These are phyloP conservation scores for Tachuris rubrigastra DNA, from an alignment of 2,113 vertebrate species.

Conservation along the genomic window DNA sequence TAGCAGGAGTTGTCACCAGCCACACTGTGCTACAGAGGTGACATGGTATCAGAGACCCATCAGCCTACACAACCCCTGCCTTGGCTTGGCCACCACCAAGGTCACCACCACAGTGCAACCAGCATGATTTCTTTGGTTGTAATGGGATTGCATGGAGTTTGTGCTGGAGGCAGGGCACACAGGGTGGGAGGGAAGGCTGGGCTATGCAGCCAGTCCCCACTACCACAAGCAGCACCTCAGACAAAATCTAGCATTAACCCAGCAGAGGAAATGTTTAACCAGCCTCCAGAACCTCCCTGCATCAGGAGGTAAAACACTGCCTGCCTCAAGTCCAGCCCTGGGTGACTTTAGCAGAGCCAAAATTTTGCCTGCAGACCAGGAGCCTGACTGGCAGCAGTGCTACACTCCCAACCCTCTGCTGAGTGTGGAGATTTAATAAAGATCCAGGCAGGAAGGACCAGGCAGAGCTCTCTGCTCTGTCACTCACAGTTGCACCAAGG, in stretches of 20 bases:
- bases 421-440: background rate
- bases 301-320: fast-evolving
- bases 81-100: background rate
- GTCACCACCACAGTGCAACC: background rate
- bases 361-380: background rate
- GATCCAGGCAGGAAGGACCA: background rate
- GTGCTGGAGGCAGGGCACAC: background rate
- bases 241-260: background rate
- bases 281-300: background rate
- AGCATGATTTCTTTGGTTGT: background rate
- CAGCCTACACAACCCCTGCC: background rate
- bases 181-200: background rate
- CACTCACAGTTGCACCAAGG: background rate
- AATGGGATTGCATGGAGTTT: background rate
- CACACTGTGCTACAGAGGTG: background rate
- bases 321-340: background rate
- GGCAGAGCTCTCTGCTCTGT: background rate
- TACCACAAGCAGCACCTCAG: background rate
- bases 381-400: background rate
- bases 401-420: background rate
- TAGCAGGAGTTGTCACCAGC: background rate
- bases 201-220: background rate
- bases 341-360: background rate
- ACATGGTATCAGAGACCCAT: background rate
- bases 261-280: background rate